These are phyloP conservation scores for Alces alces DNA, from an alignment of 2,113 vertebrate genomes.

Conservation along the genomic window DNA sequence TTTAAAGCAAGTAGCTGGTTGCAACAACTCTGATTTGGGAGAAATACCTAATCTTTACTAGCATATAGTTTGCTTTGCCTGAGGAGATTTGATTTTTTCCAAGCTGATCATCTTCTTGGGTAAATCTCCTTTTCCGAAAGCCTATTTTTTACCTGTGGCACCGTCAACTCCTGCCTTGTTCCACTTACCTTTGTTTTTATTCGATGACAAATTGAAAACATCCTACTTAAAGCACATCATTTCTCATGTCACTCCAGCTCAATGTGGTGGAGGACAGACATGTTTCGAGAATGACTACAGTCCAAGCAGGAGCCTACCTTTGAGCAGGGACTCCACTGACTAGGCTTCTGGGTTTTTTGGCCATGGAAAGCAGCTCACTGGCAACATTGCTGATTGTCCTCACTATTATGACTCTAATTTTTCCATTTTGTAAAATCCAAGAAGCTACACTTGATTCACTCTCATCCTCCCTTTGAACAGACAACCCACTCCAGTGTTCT, in stretches of 20 bases:
- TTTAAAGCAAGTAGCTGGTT: conserved; percentile 51
- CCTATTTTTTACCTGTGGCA: not conserved
- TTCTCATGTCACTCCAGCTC: not conserved
- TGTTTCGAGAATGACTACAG: not conserved
- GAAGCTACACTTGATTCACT: not conserved
- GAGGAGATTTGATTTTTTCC: conserved; percentile 69
- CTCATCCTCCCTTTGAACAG: not conserved
- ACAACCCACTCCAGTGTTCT: not conserved
- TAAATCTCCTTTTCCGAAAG: conserved; percentile 53
- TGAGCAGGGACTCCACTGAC: not conserved
- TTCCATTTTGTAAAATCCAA: not conserved
- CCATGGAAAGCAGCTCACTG: not conserved
- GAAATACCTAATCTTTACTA: conserved; percentile 71
- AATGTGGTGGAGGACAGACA: not conserved
- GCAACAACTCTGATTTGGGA: conserved; percentile 43
- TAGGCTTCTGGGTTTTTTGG: not conserved
- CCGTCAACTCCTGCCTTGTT: conserved; percentile 30
- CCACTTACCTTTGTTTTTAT: conserved; percentile 32
- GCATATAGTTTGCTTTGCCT: conserved; percentile 59
- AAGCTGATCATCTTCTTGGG: conserved; percentile 61
- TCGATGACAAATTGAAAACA: conserved; percentile 49
- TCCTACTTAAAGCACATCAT: not conserved
- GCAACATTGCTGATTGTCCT: not conserved
- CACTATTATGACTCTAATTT: not conserved
- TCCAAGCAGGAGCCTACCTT: not conserved